phyloP scores from a whole-genome alignment of 2,113 vertebrate genomes.

The Bos indicus region DNA sequence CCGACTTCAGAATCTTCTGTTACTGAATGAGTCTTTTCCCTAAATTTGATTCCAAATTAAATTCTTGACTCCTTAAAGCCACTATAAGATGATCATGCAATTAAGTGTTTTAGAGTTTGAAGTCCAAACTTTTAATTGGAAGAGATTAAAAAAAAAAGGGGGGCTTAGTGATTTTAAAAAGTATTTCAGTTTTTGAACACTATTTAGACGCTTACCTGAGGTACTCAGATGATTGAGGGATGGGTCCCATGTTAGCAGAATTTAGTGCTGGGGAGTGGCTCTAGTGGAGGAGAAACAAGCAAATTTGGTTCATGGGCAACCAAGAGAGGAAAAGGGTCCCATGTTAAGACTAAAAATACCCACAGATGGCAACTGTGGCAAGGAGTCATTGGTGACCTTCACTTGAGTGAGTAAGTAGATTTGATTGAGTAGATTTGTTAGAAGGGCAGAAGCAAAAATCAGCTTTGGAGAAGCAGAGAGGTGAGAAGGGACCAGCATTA shows the following conservation, averaged over 20 bases:
- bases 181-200: neutral
- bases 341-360: neutral
- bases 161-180: neutral
- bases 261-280: neutral
- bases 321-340: neutral
- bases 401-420: neutral
- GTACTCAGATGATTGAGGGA: neutral
- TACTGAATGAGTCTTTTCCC: neutral
- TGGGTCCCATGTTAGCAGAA: neutral
- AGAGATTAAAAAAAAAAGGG: neutral
- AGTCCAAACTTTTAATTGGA: neutral
- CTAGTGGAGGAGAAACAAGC: neutral
- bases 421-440: neutral
- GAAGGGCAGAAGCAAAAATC: neutral
- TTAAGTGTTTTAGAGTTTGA: slow-evolving; percentile 11
- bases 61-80: neutral
- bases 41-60: neutral
- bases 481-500: neutral
- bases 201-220: neutral
- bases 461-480: neutral
- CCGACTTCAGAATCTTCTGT: neutral
- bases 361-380: neutral
- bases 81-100: neutral
- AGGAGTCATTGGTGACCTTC: neutral
- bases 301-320: neutral